These are phyloP conservation scores for Rhabditoides inermis DNA, from an alignment of 2,888 invertebrate species.

Conservation along the genomic window DNA sequence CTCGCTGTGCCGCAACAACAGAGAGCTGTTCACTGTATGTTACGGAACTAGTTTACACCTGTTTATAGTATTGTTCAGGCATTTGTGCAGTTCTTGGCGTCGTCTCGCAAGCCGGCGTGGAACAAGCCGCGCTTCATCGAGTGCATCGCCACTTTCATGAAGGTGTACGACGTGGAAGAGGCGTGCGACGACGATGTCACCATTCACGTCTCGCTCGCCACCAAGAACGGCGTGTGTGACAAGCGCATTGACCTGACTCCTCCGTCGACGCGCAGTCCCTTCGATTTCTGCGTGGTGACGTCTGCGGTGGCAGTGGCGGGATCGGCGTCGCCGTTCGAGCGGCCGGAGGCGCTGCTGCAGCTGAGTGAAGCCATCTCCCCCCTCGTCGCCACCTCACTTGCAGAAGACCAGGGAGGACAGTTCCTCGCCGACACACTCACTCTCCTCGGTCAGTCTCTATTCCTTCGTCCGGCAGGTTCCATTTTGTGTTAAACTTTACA, in stretches of 20 bases:
- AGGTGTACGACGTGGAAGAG: no score
- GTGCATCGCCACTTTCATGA: conserved; percentile 17
- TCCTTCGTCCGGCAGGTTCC: no score
- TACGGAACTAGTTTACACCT: no score
- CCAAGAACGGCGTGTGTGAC: neutral
- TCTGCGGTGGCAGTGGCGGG: conserved; percentile 8
- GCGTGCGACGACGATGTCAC: no score
- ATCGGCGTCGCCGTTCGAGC: conserved; percentile 24
- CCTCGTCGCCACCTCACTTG: no score
- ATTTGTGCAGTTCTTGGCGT: conserved; percentile 25
- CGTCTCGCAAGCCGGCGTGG: conserved; percentile 20
- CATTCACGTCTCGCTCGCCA: neutral
- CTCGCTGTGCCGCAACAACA: conserved; percentile 20
- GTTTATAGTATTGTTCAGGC: neutral
- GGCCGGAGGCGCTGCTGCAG: conserved; percentile 21
- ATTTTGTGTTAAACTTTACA: no score
- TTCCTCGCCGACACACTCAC: no score
- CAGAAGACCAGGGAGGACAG: no score
- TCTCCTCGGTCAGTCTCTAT: no score
- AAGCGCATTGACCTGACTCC: neutral
- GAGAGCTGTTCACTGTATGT: conserved; percentile 28
- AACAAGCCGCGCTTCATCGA: conserved; percentile 21
- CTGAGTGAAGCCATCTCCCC: no score
- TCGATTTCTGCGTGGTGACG: conserved; percentile 19
- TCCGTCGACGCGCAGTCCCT: conserved; percentile 10